A percentile compares a stretch with the other conserved stretches of the same genome.
Evolutionary conservation across 1,140 invertebrate genomes (phyloP).

Genomic region (Harlomillsia oculata): DNA sequence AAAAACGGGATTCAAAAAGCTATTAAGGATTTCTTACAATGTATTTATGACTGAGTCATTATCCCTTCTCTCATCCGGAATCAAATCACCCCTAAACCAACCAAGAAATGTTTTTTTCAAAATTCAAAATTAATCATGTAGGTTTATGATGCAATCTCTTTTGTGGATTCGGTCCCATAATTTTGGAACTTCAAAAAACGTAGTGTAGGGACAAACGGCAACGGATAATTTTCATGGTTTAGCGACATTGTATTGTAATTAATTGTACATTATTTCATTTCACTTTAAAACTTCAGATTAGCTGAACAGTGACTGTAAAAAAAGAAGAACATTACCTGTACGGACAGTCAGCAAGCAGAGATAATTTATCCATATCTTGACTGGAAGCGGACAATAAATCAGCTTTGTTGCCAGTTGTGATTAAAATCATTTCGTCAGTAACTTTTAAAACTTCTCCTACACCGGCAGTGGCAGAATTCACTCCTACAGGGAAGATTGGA

Average conservation of each 20-base stretch:
- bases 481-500: slow-evolving; percentile 38
- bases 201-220: too few species aligned
- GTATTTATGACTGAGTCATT: slow-evolving; percentile 26
- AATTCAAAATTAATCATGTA: too few species aligned
- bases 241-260: too few species aligned
- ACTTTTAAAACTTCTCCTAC: slow-evolving; percentile 37
- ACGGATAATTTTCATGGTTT: too few species aligned
- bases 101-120: too few species aligned
- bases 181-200: too few species aligned
- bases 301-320: too few species aligned
- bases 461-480: slow-evolving; percentile 21
- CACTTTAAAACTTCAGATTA: too few species aligned
- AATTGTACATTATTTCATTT: too few species aligned
- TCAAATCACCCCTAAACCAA: slow-evolving; percentile 34
- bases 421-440: slow-evolving; percentile 37
- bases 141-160: too few species aligned
- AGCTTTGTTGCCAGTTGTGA: slow-evolving; percentile 35
- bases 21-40: slow-evolving; percentile 20
- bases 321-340: slow-evolving; percentile 24
- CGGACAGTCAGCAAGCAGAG: slow-evolving; percentile 26
- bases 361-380: slow-evolving; percentile 18
- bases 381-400: slow-evolving; percentile 29
- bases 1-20: slow-evolving; percentile 7
- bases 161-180: too few species aligned
- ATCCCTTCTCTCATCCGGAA: slow-evolving; percentile 27